phyloP scores from a whole-genome alignment of 2,888 invertebrate genomes.

The Dromius quadrimaculatus region DNA sequence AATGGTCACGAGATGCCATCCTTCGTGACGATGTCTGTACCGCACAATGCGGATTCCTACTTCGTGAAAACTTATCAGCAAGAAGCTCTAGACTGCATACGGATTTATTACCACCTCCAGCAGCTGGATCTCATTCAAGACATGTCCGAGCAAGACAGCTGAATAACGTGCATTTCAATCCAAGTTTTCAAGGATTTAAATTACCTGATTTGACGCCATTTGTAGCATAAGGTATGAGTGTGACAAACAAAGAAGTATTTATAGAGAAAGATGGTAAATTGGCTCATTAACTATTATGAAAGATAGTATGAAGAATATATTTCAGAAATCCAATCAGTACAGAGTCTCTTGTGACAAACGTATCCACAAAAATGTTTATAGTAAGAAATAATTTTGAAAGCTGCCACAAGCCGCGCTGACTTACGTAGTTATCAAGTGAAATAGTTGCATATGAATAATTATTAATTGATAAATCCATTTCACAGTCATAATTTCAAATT shows the following conservation, averaged over 20 bases:
- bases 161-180: conserved; percentile 66
- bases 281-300: no score
- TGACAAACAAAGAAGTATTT: not conserved
- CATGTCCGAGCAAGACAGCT: conserved; percentile 57
- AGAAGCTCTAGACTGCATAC: conserved; percentile 56
- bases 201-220: conserved; percentile 83
- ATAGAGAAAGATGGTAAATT: not conserved
- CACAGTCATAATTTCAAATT: no score
- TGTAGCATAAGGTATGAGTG: conserved; percentile 65
- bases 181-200: conserved; percentile 74
- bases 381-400: no score
- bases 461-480: no score
- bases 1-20: conserved; percentile 86
- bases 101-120: conserved; percentile 63
- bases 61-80: conserved; percentile 66
- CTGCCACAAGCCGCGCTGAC: no score
- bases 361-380: no score
- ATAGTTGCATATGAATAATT: no score
- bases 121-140: conserved; percentile 54
- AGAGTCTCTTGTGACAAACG: no score
- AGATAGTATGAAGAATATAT: no score
- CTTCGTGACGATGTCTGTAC: conserved; percentile 89
- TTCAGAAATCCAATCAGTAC: no score
- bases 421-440: no score
- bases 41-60: conserved; percentile 86